Evolutionary conservation across 2,113 vertebrate species (phyloP), one percentile per base, ranked within the genome.

Genomic region (Taurulus bubalis): DNA sequence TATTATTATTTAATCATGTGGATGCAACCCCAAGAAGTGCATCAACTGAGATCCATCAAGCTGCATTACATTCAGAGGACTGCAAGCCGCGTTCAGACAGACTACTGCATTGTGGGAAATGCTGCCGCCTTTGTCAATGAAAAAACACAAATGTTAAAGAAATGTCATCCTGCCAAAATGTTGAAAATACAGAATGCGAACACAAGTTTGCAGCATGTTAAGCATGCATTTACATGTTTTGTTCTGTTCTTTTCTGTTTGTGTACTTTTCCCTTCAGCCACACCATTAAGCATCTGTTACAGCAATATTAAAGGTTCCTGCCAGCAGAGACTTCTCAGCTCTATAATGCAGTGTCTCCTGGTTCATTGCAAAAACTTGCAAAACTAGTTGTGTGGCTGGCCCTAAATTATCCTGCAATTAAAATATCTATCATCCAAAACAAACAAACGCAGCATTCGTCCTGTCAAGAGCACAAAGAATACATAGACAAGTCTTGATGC

Each of bases 341-440:
- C 16, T 22, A 34, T 26, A n/a, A 45, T 6, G 6, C 34, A 58
- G 15, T 0, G 15, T n/a, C 45, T 47, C 20, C 2, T 7, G 0
- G 0, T 28, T 32, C 42, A 56, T 38, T 71, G 2, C 59, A 9
- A 47, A 20, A 69, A 8, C 73, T 59, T n/a, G 73, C 47, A 64
- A 42, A 84, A 84, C 66, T 10, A 45, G 84, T 79, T 84, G 40
- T 8, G 34, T 38, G 73, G 8, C 66, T 85, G 51, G 8, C 60
- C 34, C 8, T 42, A 18, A 65, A 49, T 34, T 22, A 62, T 38
- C 10, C 40, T 65, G 22, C 26, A 74, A 80, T 86, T 85, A 80
- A 75, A 55, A 16, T 8, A 51, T 60, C 22, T 28, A 0, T 62
- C 15, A 1, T 45, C 67, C 65, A 82, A 71, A 70, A 55, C 49